A percentile compares a stretch with the other conserved stretches of the same genome.
Conservation (phyloP, 2,888 invertebrate species). For the Melieria crassipennis region DNA sequence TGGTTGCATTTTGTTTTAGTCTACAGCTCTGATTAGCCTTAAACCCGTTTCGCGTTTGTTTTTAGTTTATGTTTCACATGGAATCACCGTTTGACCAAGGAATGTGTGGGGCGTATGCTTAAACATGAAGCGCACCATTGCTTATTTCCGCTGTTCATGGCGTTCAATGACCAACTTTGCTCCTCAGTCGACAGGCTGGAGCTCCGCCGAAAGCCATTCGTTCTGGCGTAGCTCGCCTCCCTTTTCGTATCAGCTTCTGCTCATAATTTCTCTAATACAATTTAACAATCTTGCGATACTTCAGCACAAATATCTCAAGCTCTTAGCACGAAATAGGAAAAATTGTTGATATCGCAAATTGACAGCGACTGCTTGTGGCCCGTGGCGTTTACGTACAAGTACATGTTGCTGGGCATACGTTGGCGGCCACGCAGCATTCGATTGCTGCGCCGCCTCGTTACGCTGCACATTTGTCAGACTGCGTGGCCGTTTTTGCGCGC, state of each 20-base stretch:
- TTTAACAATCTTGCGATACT: too few relatives aligned
- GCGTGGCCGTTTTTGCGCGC: slow-evolving; percentile 44
- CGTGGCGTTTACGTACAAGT: slow-evolving; percentile 31
- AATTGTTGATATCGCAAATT: slow-evolving; percentile 64
- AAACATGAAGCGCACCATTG: too few relatives aligned
- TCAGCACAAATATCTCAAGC: slow-evolving; percentile 12
- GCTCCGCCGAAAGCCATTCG: too few relatives aligned
- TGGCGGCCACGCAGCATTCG: slow-evolving; percentile 22
- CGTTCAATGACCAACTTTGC: too few relatives aligned
- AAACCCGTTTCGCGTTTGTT: neutral
- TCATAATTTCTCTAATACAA: too few relatives aligned
- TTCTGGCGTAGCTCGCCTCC: too few relatives aligned
- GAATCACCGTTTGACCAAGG: too few relatives aligned
- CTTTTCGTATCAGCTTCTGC: too few relatives aligned
- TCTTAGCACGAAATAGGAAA: slow-evolving; percentile 55
- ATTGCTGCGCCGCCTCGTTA: too few relatives aligned
- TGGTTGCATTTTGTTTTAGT: neutral
- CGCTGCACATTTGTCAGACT: slow-evolving; percentile 46
- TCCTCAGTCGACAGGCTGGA: too few relatives aligned
- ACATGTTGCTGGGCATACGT: neutral
- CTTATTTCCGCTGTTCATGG: too few relatives aligned
- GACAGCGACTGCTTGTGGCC: slow-evolving; percentile 51
- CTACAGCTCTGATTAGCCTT: neutral
- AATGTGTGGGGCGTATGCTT: too few relatives aligned
- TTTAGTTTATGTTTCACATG: neutral